These are phyloP conservation scores for Gastrophryne carolinensis DNA, from an alignment of 2,797 vertebrate species.

Conservation along the genomic window DNA sequence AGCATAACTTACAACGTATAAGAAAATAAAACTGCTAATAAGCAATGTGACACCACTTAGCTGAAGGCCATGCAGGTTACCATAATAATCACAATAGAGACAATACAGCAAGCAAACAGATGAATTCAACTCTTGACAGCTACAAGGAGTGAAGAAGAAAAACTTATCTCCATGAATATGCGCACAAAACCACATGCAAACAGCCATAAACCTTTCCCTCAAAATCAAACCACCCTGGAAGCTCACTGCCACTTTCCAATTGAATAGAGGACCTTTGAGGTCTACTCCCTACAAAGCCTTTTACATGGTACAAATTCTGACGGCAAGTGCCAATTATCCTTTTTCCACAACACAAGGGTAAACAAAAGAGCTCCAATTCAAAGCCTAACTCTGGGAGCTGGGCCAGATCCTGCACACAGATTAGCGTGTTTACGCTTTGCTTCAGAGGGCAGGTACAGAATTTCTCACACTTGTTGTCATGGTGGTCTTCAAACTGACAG, in stretches of 20 bases:
- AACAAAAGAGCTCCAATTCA: conserved; percentile 4
- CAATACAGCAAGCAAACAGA: background rate
- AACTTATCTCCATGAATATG: conserved; percentile 1
- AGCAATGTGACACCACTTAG: background rate
- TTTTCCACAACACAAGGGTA: conserved; percentile 23
- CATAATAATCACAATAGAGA: background rate
- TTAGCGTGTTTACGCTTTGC: background rate
- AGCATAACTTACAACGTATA: too few relatives aligned
- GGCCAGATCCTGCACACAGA: background rate
- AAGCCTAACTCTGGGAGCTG: background rate
- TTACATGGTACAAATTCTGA: conserved; percentile 50
- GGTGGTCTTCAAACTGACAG: background rate
- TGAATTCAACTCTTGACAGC: background rate
- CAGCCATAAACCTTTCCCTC: background rate
- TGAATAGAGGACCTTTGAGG: conserved; percentile 32
- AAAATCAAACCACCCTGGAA: conserved; percentile 4
- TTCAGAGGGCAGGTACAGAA: background rate
- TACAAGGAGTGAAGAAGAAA: background rate
- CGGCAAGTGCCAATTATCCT: conserved; percentile 43
- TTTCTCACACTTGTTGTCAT: conserved; percentile 13
- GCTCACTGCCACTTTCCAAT: conserved; percentile 40
- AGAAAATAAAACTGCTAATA: too few relatives aligned
- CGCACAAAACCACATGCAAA: background rate
- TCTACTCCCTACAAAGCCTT: conserved; percentile 42
- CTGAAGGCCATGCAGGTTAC: background rate